A percentile compares a stretch with the other conserved stretches of the same genome.
These are phyloP conservation scores for Philypnodon macrostomus DNA, from an alignment of 2,797 vertebrate species.

Conservation along the genomic window DNA sequence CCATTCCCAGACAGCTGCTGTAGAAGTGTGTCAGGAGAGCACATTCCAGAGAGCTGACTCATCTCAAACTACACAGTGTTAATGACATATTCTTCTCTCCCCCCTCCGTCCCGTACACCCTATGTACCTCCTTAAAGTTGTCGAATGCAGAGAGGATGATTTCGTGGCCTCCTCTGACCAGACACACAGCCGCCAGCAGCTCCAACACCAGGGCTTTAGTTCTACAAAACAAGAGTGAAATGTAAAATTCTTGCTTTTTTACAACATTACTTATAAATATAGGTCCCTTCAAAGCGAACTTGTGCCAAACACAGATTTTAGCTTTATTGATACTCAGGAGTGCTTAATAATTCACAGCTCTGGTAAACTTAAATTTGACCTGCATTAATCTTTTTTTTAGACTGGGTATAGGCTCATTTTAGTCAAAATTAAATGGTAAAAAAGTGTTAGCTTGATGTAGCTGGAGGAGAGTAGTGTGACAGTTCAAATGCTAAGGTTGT, in stretches of 20 bases:
- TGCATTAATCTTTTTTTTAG: too few relatives aligned
- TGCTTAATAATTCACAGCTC: too few relatives aligned
- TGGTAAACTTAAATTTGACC: too few relatives aligned
- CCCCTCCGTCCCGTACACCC: conserved; percentile 8
- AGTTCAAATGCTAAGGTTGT: conserved; percentile 50
- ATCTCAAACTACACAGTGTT: conserved; percentile 36
- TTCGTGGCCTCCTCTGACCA: conserved; percentile 96
- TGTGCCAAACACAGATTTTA: too few relatives aligned
- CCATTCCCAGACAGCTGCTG: conserved; percentile 19
- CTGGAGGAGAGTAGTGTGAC: conserved; percentile 54
- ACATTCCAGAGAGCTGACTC: conserved; percentile 52
- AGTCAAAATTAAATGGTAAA: too few relatives aligned
- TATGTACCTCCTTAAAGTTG: conserved; percentile 97
- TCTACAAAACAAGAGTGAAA: conserved; percentile 69
- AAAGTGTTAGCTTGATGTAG: conserved; percentile 29
- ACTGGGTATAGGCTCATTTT: too few relatives aligned
- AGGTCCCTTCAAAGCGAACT: too few relatives aligned
- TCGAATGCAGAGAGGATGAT: conserved; percentile 96
- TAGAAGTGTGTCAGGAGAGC: conserved; percentile 38
- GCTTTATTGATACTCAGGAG: too few relatives aligned
- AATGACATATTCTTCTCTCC: conserved; percentile 35
- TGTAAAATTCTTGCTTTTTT: too few relatives aligned
- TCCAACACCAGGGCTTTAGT: conserved; percentile 97
- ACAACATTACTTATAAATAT: too few relatives aligned
- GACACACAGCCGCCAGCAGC: conserved; percentile 93